Percentiles rank a stretch among this genome's conserved stretches.
Evolutionary conservation across 2,113 vertebrate genomes (phyloP).

Genomic region (Neodon shergylaensis): DNA sequence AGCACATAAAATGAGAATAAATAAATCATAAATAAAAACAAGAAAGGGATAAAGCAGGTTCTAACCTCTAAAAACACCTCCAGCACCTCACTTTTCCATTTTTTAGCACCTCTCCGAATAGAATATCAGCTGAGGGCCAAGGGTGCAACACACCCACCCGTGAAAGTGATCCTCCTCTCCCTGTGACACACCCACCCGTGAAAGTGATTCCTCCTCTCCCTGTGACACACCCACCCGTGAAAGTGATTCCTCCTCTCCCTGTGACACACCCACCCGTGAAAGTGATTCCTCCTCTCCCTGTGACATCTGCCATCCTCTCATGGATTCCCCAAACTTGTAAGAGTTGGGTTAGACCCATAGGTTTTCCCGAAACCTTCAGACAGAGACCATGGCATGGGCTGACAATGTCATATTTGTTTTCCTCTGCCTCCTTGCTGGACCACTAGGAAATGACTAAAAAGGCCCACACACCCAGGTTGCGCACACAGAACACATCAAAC

Average conservation of each 20-base stretch:
- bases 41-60: neutral
- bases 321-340: too few relatives aligned
- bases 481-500: constrained; percentile 54
- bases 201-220: neutral
- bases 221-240: neutral
- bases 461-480: constrained; percentile 49
- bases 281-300: neutral
- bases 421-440: neutral
- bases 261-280: neutral
- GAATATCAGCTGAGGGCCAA: neutral
- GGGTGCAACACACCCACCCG: neutral
- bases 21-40: neutral
- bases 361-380: neutral
- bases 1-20: neutral
- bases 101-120: neutral
- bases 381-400: fast-evolving
- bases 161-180: neutral
- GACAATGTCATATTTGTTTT: neutral
- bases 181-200: neutral
- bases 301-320: neutral
- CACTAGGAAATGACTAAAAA: neutral
- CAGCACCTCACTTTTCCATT: neutral
- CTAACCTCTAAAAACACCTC: neutral
- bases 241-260: neutral
- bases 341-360: neutral